Evolutionary conservation across 2,888 invertebrate genomes (phyloP), one percentile per base, ranked within the genome.

Genomic region (Agonopterix alstromeriana): DNA sequence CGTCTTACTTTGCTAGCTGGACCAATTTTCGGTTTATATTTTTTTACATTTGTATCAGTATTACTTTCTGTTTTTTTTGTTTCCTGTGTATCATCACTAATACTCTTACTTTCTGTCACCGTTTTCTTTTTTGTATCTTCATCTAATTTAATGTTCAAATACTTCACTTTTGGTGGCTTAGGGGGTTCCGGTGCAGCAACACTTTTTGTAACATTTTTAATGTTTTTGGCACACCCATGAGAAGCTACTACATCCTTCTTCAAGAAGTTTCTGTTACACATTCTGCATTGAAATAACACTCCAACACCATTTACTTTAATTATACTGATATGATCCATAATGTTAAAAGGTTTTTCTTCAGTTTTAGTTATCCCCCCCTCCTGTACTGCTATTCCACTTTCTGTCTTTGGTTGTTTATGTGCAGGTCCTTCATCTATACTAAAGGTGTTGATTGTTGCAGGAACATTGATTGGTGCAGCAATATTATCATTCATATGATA

Each of bases 281-380:
- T 58, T 57, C 80, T 82, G 63, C 89, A 89, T 54, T 87, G 85
- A 60, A 78, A 89, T 11, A 89, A 58, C n/a, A 76, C 64, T 45
- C 89, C 89, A 1, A 88, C 85, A 42, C 81, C 82, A 62, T 81
- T 83, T 0, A 88, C 88, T 70, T 85, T 89, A 8, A 89, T 83
- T 58, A 69, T 83, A 52, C 77, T 78, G 1, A 88, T 70, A 58
- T 87, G 73, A 49, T 88, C 81, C 85, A 86, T 85, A 36, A 88
- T 88, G 56, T 86, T 67, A 55, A 87, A 86, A 43, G 43, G 9
- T 43, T 27, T 27, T 27, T 27, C 27, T 27, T 27, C 27, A 27
- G 27, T 27, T 27, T 27, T 27, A 5, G 5, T 27, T 27, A 27
- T 27, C 27, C 7, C 27, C 27, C 7, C 27, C 27, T 27, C 27